Percentiles rank a stretch among this genome's conserved stretches.
Evolutionary conservation across 2,888 invertebrate genomes (phyloP).

Genomic region (Cosmopolites sordidus): DNA sequence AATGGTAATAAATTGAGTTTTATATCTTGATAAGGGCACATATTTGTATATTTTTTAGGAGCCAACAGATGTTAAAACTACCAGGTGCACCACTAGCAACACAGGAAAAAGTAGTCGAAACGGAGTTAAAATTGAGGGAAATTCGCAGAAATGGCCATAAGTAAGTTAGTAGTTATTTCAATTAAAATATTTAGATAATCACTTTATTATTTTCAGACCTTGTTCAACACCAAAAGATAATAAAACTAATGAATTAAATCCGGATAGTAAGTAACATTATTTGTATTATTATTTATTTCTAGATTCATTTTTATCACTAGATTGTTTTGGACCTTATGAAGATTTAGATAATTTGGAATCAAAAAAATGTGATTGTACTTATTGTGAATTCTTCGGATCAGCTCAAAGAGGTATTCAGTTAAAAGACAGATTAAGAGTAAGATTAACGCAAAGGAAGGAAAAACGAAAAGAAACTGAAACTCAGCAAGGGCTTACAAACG

Average conservation of each 20-base stretch:
- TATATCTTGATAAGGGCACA: too few species aligned
- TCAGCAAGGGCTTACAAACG: slow-evolving; percentile 9
- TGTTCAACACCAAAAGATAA: background rate
- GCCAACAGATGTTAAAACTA: too few species aligned
- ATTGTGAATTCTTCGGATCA: slow-evolving; percentile 45
- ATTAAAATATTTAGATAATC: slow-evolving; percentile 2
- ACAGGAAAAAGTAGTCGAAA: slow-evolving; percentile 18
- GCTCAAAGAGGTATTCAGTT: slow-evolving; percentile 41
- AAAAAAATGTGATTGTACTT: slow-evolving; percentile 45
- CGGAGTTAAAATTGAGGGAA: slow-evolving; percentile 24
- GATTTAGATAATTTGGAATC: slow-evolving; percentile 36
- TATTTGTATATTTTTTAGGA: too few species aligned
- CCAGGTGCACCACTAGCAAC: slow-evolving; percentile 11
- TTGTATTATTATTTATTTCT: background rate
- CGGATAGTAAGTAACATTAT: slow-evolving; percentile 4
- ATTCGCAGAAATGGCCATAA: slow-evolving; percentile 29
- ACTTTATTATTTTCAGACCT: slow-evolving; percentile 6
- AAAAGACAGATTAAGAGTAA: slow-evolving; percentile 42
- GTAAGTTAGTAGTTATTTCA: slow-evolving; percentile 9
- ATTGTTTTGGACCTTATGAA: slow-evolving; percentile 20
- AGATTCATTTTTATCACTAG: background rate
- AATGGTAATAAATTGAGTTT: too few species aligned
- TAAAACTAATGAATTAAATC: background rate
- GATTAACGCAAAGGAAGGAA: slow-evolving; percentile 41
- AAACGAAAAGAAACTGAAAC: slow-evolving; percentile 32